Evolutionary conservation across 1,140 invertebrate genomes (phyloP), one percentile per base, ranked within the genome.

Genomic region (Drosophila persimilis): DNA sequence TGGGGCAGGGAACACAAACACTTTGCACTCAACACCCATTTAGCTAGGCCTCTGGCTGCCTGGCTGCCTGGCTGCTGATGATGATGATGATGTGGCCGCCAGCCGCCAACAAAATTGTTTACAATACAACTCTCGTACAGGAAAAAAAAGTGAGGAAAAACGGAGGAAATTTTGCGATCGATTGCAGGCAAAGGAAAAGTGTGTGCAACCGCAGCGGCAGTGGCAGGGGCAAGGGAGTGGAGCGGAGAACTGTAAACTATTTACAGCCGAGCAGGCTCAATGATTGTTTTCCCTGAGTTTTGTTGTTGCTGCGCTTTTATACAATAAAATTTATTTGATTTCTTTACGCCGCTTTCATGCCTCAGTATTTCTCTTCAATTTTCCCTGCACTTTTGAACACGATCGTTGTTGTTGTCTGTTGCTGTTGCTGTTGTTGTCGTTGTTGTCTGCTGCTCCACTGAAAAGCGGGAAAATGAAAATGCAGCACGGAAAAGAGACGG

Each of bases 301-400:
- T 84, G 62, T 58, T 71, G 72, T 31, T 76, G 66, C 46, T 72
- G 73, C 56, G 81, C 73, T 80, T 86, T 67, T 85, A 77, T 85
- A 85, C 81, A 86, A 85, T 85, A 85, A 85, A 85, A 85, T 85
- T 85, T 81, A 85, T 85, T 85, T 85, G 81, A 85, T 85, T 85
- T 86, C 71, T 86, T 86, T 78, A 81, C 74, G 81, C 83, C 69
- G 73, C 81, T 86, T 88, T 86, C 81, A 86, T 86, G 81, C 73
- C 83, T 86, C 77, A 88, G 77, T 88, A 78, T 86, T 86, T 86
- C 77, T 63, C 81, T 78, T 86, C 83, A 86, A 88, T 86, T 86
- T 86, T 75, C 64, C 74, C 63, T 71, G 81, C 81, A 85, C 81
- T 85, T 80, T 86, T 73, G 45, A 81, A 77, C 78, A 59, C 70